Base-by-base conservation (phyloP, 2,113 vertebrate species). In the Engystomops pustulosus region DNA sequence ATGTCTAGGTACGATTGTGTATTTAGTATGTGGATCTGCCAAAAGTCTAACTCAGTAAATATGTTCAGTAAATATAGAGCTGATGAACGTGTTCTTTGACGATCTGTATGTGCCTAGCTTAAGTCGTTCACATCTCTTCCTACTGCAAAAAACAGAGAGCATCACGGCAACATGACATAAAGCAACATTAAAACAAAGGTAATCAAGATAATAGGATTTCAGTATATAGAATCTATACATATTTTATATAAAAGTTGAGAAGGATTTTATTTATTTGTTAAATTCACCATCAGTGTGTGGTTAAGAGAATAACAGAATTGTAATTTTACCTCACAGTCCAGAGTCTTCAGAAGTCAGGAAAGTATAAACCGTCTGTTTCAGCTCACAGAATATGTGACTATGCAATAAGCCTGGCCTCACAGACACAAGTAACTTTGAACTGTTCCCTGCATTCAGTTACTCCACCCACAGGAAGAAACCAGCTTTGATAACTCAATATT, bases 381-480 rank as follows among this genome's bases (percentile, higher is more conserved):
- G 4, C 38, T 41, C 38, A 4, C 38, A 5, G 38, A 41, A 4
- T 41, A 41, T 41, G 72, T 41, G 38, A 41, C 38, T 41, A 41
- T 41, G 72, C 51, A 41, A 32, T 23, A 17, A 15, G 20, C 12
- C 55, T 78, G 75, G 49, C n/a, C n/a, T 58, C 74, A 34, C 20
- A n/a, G 10, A 23, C 49, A 60, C 4, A 78, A 78, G 36, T 36
- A 41, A 78, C 20, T 78, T 25, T 25, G 75, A 78, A 51, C 41
- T 47, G n/a, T 25, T 78, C 20, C 55, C 34, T 78, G 51, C n/a
- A 58, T 41, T 60, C 23, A 76, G 6, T 55, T 27, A 3, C 25
- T 78, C 75, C 75, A 25, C 75, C 51, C 51, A 58, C 51, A 15
- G 32, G 1, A 23, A 58, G 7, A 10, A 58, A 60, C 32, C 27